Base-by-base conservation (phyloP, 2,888 invertebrate genomes). In the Drosophila kokeensis region DNA sequence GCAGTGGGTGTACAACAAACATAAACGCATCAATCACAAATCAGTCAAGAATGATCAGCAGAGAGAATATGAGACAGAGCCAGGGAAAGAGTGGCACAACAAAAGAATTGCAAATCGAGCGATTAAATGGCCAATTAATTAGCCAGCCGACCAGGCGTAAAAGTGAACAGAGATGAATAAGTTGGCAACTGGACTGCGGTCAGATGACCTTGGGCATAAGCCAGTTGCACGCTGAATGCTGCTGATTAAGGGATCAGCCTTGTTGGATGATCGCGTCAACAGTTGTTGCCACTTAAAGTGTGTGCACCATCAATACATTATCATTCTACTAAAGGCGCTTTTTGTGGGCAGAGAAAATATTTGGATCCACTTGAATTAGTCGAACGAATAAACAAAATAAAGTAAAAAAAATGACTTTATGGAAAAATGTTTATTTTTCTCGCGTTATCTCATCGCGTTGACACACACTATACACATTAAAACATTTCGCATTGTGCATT, bases 51-150 rank as follows among this genome's bases (percentile, higher is more conserved):
- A 66, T 66, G 53, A 66, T 40, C 24, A 32, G 27, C 32, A 36
- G n/a, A 21, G 11, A 29, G 24, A 40, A 29, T 32, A 27, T 8
- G 34, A 21, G 10, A 53, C 11, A 21, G 50, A 18, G 18, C 4
- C 7, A n/a, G 4, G 27, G n/a, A 36, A 11, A 34, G 18, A 18
- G 2, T 21, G 15, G 54, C 34, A 18, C 18, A 18, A 36, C 11
- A 36, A 54, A 36, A 54, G 7, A 55, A 36, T 38, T 38, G 72
- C 79, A 87, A 89, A 85, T 89, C 90, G 79, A 79, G 73, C 83
- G 79, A 85, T 87, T 87, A 91, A 89, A 81, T 77, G 85, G 73
- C 74, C 79, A 91, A 89, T 89, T 89, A 89, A 91, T 87, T 83
- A 89, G 75, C 64, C 68, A 32, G 24, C 40, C 18, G 40, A 69